These are phyloP conservation scores for Sacculina carcini DNA, from an alignment of 2,888 invertebrate genomes.

Conservation along the genomic window DNA sequence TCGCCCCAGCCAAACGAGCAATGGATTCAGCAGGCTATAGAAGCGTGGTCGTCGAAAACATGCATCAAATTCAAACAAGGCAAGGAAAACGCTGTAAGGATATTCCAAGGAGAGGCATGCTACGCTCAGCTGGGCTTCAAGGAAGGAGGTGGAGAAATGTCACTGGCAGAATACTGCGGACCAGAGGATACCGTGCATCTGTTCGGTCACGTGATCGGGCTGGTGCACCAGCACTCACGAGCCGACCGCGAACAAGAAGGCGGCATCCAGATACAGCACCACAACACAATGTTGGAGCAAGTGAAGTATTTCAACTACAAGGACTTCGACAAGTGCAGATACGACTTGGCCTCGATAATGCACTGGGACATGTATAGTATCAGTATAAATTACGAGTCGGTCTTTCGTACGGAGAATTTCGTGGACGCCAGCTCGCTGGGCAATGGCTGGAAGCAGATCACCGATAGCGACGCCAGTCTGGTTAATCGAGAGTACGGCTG, in stretches of 20 bases:
- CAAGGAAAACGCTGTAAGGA: background rate
- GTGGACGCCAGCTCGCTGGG: background rate
- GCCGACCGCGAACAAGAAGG: background rate
- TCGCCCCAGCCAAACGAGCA: background rate
- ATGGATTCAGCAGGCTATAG: background rate
- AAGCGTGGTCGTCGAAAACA: background rate
- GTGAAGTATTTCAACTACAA: background rate
- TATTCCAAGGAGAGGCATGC: background rate
- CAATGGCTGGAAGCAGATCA: background rate
- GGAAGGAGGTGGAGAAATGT: background rate
- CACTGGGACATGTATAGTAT: background rate
- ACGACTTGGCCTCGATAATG: background rate
- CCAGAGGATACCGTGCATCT: background rate
- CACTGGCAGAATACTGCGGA: background rate
- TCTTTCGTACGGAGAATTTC: background rate
- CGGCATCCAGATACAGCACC: background rate
- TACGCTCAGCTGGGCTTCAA: background rate
- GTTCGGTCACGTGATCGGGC: background rate
- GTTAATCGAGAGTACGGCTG: background rate
- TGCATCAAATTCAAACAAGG: background rate
- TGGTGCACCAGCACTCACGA: background rate
- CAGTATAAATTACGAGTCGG: background rate
- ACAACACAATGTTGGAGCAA: background rate
- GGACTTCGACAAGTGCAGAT: background rate
- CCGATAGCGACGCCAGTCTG: background rate